These are phyloP conservation scores for Onychomys arenicola DNA, from an alignment of 2,797 vertebrate genomes.

Conservation along the genomic window DNA sequence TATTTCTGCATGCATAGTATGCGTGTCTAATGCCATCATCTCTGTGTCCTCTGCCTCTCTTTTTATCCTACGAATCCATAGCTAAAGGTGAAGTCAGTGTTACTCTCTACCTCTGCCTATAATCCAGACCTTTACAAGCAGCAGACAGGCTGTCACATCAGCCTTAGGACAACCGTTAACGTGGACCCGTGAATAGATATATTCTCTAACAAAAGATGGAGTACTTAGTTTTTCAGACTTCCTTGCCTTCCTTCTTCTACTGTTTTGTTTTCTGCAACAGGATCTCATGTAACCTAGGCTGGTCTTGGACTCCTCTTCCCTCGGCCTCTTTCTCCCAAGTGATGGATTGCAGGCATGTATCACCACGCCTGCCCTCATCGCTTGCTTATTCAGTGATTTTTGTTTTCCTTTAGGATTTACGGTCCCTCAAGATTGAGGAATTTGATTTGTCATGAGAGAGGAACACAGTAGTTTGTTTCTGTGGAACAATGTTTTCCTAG, in stretches of 20 bases:
- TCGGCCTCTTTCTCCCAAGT: not conserved
- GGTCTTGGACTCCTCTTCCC: not conserved
- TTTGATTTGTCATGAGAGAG: not conserved
- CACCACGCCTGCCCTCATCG: not conserved
- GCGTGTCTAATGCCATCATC: not conserved
- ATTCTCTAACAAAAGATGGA: constrained; percentile 9
- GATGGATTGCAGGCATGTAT: not conserved
- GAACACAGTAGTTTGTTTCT: constrained; percentile 37
- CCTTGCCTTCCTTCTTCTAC: not conserved
- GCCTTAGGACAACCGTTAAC: not conserved
- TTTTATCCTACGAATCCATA: not conserved
- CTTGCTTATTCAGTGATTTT: not conserved
- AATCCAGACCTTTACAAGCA: not conserved
- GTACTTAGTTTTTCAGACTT: not conserved
- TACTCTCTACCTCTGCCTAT: constrained; percentile 2
- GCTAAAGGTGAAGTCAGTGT: not conserved
- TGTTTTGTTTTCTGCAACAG: not conserved
- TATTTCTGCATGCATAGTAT: not conserved
- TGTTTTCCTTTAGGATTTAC: not conserved
- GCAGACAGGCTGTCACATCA: not conserved
- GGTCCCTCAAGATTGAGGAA: not conserved
- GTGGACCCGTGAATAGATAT: not conserved
- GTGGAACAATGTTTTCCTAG: not conserved
- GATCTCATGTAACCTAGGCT: not conserved
- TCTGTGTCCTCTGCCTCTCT: not conserved